Base-by-base conservation (phyloP, 2,888 invertebrate genomes). In the Thecocarcelia acutangulata region DNA sequence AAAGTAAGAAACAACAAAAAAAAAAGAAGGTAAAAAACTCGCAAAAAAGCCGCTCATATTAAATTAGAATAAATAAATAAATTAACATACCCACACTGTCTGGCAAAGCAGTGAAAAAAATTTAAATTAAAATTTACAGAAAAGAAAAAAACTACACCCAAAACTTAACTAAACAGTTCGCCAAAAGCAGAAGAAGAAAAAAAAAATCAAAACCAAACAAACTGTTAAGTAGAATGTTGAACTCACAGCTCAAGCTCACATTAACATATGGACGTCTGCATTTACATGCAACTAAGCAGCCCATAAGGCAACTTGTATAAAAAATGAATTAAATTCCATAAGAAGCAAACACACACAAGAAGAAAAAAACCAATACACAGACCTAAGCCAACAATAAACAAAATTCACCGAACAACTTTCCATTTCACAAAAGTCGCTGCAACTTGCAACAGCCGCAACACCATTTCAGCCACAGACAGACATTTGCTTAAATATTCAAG, bases 61-160 rank as follows among this genome's bases (percentile, higher is more conserved):
- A 72, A 81, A 73, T 63, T 63, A 63, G 66, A 73, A 81, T 81
- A 80, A 75, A 80, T 61, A 70, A 75, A 76, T 69, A 73, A 77
- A 74, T 77, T 73, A 77, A 73, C 56, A 77, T 73, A 64, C 77
- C 77, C 81, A 81, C 77, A 81, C 77, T 73, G 73, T 70, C 70
- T 70, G 77, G 11, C 42, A 44, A 77, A 42, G 24, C 19, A 73
- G 42, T 6, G 37, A 58, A 11, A 24, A 48, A 54, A 61, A 54
- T 52, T 17, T 37, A 46, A 59, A 46, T 28, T 17, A 17, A 73
- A 59, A 48, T 40, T 33, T n/a, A n/a, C n/a, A 58, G 42, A 42
- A 40, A 40, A 61, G 46, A 64, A 54, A 54, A 56, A 17, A 19
- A 59, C 48, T 58, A 66, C 66, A 69, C 17, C 54, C 61, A 46